Percentiles rank a stretch among this genome's conserved stretches.
These are phyloP conservation scores for Tridacna gigas DNA, from an alignment of 2,888 invertebrate genomes.

Conservation along the genomic window DNA sequence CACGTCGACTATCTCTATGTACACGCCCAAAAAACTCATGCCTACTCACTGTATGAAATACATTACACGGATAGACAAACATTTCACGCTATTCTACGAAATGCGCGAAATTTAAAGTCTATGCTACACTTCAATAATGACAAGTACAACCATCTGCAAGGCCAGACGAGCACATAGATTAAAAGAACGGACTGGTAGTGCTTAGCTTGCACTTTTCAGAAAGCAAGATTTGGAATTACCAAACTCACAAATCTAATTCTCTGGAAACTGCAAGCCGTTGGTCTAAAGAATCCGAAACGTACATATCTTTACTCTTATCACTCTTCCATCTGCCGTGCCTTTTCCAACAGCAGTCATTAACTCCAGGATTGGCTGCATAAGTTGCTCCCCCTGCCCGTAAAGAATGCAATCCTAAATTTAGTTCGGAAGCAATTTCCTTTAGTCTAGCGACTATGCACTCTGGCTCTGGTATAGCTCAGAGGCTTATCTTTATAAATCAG, in stretches of 20 bases:
- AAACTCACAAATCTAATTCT: slow-evolving; percentile 2
- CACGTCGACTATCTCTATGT: not conserved
- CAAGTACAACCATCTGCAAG: not conserved
- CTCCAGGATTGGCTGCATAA: slow-evolving; percentile 30
- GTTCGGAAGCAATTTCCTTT: slow-evolving; percentile 1
- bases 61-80: not conserved
- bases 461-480: slow-evolving; percentile 33
- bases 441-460: slow-evolving; percentile 18
- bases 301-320: slow-evolving; percentile 1
- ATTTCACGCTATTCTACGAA: not conserved
- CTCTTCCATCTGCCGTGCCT: slow-evolving; percentile 43
- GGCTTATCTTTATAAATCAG: slow-evolving; percentile 33
- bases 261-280: not conserved
- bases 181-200: not conserved
- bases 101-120: not conserved
- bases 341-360: slow-evolving; percentile 37
- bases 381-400: slow-evolving; percentile 30
- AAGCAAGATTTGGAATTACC: not conserved
- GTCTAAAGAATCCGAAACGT: slow-evolving; percentile 4
- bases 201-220: not conserved
- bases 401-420: slow-evolving; percentile 39
- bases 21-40: not conserved
- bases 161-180: slow-evolving; percentile 4
- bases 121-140: not conserved
- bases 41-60: not conserved